phyloP scores from a whole-genome alignment of 2,888 invertebrate genomes.

The Ecliptopera silaceata region DNA sequence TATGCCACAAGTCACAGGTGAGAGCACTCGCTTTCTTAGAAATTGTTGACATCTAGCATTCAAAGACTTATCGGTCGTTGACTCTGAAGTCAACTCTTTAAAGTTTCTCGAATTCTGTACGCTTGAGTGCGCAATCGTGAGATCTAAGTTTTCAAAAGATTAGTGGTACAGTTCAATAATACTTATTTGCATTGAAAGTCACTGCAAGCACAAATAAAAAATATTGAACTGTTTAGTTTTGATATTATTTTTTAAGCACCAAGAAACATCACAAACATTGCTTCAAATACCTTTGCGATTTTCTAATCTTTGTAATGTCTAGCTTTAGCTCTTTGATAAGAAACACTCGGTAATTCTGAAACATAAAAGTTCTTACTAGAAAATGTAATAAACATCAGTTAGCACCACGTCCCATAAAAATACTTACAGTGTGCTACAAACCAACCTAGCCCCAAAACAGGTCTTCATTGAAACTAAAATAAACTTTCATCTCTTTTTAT shows the following conservation, averaged over 20 bases:
- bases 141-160: neutral
- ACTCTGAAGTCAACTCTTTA: conserved; percentile 4
- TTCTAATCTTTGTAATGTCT: too few species aligned
- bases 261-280: too few species aligned
- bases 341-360: too few species aligned
- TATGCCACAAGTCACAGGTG: conserved; percentile 15
- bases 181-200: neutral
- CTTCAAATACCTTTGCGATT: too few species aligned
- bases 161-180: neutral
- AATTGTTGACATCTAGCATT: conserved; percentile 24
- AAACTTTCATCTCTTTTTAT: conserved; percentile 28
- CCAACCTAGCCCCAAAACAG: neutral
- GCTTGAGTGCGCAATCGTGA: neutral
- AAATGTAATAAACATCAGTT: neutral
- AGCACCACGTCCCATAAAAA: neutral
- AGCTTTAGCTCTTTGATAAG: too few species aligned
- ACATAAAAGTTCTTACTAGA: neutral
- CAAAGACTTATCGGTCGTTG: conserved; percentile 17
- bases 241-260: too few species aligned
- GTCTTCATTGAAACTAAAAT: conserved; percentile 24
- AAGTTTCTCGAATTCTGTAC: neutral
- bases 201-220: neutral
- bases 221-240: too few species aligned
- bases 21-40: conserved; percentile 22
- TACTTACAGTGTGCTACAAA: neutral